Evolutionary conservation across 2,888 invertebrate species (phyloP), one percentile per base, ranked within the genome.

Genomic region (Cynaeus angustus): DNA sequence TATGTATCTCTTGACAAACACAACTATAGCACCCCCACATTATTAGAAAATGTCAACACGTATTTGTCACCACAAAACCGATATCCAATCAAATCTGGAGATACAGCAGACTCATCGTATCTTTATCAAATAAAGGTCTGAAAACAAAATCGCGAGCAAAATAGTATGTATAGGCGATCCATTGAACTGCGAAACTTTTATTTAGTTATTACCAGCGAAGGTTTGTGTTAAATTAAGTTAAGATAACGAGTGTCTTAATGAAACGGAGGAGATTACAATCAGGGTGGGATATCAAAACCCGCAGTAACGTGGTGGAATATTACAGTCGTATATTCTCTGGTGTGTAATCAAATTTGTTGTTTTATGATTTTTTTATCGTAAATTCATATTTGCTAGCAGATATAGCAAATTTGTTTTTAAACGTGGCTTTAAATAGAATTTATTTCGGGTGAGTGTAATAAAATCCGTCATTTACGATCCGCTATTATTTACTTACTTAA

Each of bases 11-110:
- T 52, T 52, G 16, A 52, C 50, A 58, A 66, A 58, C 46, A 66
- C 41, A 50, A 58, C 30, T 16, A 30, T 43, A 45, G 41, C 37
- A 12, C 59, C 37, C 53, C 21, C 64, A 28, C 33, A 10, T 65
- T 55, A 65, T 65, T 65, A 65, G 45, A 43, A 55, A 65, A 26
- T 52, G 65, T 65, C 65, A 55, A 53, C 53, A 65, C 52, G 33
- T 55, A 62, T 52, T 52, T 55, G 52, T 52, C 50, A 65, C 33
- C 65, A 21, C 45, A 52, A 33, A 59, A 52, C 55, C 61, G 38
- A 61, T 62, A 61, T 55, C 61, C 46, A 61, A 68, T 68, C 67
- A 68, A 12, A 53, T 68, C 61, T 28, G 59, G 52, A 21, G n/a
- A 65, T 53, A 65, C 4, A 26, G 45, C 30, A 26, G 56, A 43